These are phyloP conservation scores for Lithodes maja DNA, from an alignment of 2,888 invertebrate genomes.

Conservation along the genomic window DNA sequence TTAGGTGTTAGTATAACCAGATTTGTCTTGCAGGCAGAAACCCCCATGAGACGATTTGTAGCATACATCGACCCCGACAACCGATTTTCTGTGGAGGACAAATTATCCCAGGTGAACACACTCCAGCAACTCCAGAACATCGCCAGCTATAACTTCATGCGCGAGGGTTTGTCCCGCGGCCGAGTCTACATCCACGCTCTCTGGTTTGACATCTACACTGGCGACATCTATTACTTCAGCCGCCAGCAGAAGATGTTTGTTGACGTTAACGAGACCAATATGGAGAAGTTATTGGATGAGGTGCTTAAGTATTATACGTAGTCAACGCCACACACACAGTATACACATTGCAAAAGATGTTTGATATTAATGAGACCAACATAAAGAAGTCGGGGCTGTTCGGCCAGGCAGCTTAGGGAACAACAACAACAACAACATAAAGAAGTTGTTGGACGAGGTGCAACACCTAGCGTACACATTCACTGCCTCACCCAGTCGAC, in stretches of 20 bases:
- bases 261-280: conserved; percentile 88
- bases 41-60: conserved; percentile 89
- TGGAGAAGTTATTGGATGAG: conserved; percentile 85
- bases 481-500: too few relatives aligned
- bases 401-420: too few relatives aligned
- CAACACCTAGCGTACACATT: too few relatives aligned
- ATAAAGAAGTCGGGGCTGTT: too few relatives aligned
- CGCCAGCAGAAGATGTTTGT: conserved; percentile 89
- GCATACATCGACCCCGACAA: conserved; percentile 96
- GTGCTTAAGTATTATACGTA: conserved; percentile 85
- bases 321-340: background rate
- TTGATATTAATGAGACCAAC: too few relatives aligned
- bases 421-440: too few relatives aligned
- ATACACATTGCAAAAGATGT: too few relatives aligned
- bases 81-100: conserved; percentile 90
- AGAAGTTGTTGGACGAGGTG: too few relatives aligned
- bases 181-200: conserved; percentile 93
- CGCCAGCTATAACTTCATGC: conserved; percentile 93
- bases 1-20: too few relatives aligned
- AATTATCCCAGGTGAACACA: conserved; percentile 94
- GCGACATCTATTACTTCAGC: conserved; percentile 96
- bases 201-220: conserved; percentile 98
- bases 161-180: conserved; percentile 85
- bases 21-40: conserved; percentile 78
- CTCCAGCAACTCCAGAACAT: conserved; percentile 94